Base-by-base conservation (phyloP, 2,888 invertebrate genomes). In the Coronaproctus castanopsis region DNA sequence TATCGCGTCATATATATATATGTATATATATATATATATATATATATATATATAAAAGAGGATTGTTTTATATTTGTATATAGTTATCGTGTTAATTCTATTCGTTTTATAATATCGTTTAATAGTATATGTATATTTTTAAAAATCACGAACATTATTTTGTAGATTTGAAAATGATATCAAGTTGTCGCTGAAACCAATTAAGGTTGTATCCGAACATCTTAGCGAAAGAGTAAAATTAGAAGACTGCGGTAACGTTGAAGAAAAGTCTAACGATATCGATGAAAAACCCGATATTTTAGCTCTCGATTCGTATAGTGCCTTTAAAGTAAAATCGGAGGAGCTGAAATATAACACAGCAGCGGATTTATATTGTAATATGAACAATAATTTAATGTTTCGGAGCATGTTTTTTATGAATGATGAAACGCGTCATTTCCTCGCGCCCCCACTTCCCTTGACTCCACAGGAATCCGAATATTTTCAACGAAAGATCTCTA, bases 331-430 rank as follows among this genome's bases (percentile, higher is more conserved):
- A 10, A 58, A 58, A 53, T 61, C 57, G 54, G 57, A 58, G 21
- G 58, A 55, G 20, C 36, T 59, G 54, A 57, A 55, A 21, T 54
- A 56, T 49, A 24, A 59, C 53, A n/a, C n/a, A n/a, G 22, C 49
- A 50, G 21, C 55, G 21, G 54, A 54, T 18, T 51, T 56, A n/a
- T 55, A 52, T 24, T 22, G 52, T 57, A 64, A 57, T 50, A 66
- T 66, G 66, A 67, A 66, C 55, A 66, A 64, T 55, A 67, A 67
- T 63, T 62, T 67, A 52, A 66, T 67, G 65, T 66, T 66, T 60
- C 63, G 66, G 58, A 67, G 67, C 60, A 67, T 67, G 67, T 67
- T 67, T 63, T 66, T 67, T 60, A 67, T 67, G 65, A 67, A 66
- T 59, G 67, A 67, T 62, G 67, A 67, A 60, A 65, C 67, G 5